Base-by-base conservation (phyloP, 92 coral and sea anemone species). In the Diadumene lineata region DNA sequence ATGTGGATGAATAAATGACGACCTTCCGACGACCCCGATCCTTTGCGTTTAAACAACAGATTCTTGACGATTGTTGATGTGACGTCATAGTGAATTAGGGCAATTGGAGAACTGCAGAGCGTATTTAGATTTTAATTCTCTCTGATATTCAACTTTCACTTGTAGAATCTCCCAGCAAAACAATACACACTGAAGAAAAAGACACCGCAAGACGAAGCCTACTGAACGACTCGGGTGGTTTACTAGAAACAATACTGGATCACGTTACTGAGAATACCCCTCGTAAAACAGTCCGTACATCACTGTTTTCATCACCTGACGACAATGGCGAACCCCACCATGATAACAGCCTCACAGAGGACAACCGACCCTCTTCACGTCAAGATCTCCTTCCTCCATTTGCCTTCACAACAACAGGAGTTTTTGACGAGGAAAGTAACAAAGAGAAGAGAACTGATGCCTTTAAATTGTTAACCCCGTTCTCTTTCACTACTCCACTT, bases 241-340 rank as follows among this genome's bases (percentile, higher is more conserved):
- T 86, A 7, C 75, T 86, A 23, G 81, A 82, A 60, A 77, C 87
- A 64, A 81, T 86, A 44, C 78, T 86, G n/a, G 80, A 86, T 63
- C 86, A 82, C 28, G 75, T 86, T 0, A 53, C 56, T 8, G 78
- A 50, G 60, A 33, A 77, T 26, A 0, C 63, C 9, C 63, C 84
- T 28, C 60, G 78, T 9, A 73, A 64, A 25, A 65, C 77, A 28
- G 74, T 77, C 26, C 83, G 53, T 8, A 81, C 83, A 0, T 61
- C 87, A 15, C 48, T 77, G 23, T 67, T 81, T 46, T 34, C 60
- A 24, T 72, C 83, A 11, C 83, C 86, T 34, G 71, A 70, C 22
- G 78, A 81, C 7, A 51, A 33, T 38, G 26, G 28, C 50, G 46
- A 26, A 29, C 30, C 18, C 46, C 1, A 70, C 34, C 46, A 70